These are phyloP conservation scores for Gephyroberyx darwinii DNA, from an alignment of 2,797 vertebrate species.

Conservation along the genomic window DNA sequence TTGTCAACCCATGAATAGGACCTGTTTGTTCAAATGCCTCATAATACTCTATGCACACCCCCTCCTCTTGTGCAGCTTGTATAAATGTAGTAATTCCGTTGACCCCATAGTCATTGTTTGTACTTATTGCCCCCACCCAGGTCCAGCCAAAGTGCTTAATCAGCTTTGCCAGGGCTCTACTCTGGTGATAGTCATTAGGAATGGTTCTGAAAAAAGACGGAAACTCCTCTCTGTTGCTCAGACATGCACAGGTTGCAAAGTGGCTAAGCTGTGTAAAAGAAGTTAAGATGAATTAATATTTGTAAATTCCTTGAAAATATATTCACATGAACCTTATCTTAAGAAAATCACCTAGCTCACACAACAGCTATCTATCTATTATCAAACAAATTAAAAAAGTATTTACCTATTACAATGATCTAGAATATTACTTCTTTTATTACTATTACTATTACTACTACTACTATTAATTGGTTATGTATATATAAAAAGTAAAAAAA, in stretches of 20 bases:
- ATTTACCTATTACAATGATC: too few relatives aligned
- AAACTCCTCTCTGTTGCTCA: conserved; percentile 67
- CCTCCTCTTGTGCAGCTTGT: conserved; percentile 60
- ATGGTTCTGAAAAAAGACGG: conserved; percentile 74
- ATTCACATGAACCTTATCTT: neutral
- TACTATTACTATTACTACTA: too few relatives aligned
- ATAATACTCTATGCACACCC: conserved; percentile 71
- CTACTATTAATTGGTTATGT: neutral
- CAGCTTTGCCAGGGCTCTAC: conserved; percentile 66
- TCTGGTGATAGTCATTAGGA: conserved; percentile 71
- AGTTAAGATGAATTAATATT: neutral
- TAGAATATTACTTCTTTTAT: too few relatives aligned
- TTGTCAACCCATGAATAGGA: conserved; percentile 47
- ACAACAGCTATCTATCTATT: neutral
- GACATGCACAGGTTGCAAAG: conserved; percentile 71
- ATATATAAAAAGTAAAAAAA: neutral
- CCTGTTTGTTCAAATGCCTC: conserved; percentile 73
- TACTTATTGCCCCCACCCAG: conserved; percentile 70
- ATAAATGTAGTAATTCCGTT: conserved; percentile 65
- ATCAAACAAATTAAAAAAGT: too few relatives aligned
- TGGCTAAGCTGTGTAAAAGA: conserved; percentile 64
- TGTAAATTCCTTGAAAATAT: neutral
- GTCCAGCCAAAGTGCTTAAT: conserved; percentile 70
- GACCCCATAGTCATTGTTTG: conserved; percentile 67
- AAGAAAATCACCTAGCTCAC: neutral